Evolutionary conservation across 2,888 invertebrate genomes (phyloP), one percentile per base, ranked within the genome.

Genomic region (Cryptus viduatorius): DNA sequence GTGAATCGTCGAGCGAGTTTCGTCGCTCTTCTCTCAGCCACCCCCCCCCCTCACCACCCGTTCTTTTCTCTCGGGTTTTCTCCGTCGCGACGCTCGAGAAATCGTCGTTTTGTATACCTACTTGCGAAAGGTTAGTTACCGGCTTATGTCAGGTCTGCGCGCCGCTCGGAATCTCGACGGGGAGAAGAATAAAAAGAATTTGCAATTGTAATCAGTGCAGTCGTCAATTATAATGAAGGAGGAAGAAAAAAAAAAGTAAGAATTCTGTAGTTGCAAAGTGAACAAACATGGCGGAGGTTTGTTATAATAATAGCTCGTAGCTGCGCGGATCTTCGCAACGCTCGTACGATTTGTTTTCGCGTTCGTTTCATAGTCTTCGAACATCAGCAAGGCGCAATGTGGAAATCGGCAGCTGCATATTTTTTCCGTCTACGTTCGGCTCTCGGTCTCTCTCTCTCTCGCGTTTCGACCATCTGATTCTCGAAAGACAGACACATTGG

Each of bases 91-190:
- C 44, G 19, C 10, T 12, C 12, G 31, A 31, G n/a, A 16, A 69
- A 50, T 69, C 50, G 16, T 69, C 69, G 69, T 69, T 69, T 65
- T 48, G 31, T 68, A 46, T 59, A 44, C 19, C 37, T 64, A 75
- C 75, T 81, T 82, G 71, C 29, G 81, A 65, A 65, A 82, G 76
- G 81, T 76, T 82, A 82, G 76, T 76, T 81, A 75, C 69, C 64
- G 69, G 64, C 53, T 48, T 80, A 46, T 56, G 56, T 61, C 24
- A 44, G 48, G 48, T 61, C 3, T 3, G 64, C 16, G 64, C 37
- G 16, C 31, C 4, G 19, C 10, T 56, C 1, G n/a, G 48, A 29
- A 29, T 10, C 69, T 61, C 44, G 44, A 72, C 65, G 16, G 44
- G 14, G 31, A 14, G 16, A 59, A 69, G 29, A 19, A 42, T 65